Base-by-base conservation (phyloP, 1,140 invertebrate species). In the Zaprionus ornatus region DNA sequence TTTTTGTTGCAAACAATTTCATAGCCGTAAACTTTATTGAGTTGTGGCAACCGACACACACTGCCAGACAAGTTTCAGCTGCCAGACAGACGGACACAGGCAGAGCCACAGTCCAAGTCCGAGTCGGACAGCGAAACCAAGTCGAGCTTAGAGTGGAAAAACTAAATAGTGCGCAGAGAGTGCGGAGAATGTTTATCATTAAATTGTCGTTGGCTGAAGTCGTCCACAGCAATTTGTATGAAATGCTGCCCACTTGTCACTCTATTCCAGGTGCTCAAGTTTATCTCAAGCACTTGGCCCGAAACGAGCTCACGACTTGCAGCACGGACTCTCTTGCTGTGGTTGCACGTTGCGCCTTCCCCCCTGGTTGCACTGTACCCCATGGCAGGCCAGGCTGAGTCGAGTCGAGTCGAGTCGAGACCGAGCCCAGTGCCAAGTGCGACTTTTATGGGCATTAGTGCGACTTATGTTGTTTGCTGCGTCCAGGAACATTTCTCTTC, bases 381-480 rank as follows among this genome's bases (percentile, higher is more conserved):
- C 40, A 7, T 13, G 1, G 5, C 29, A 4, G 13, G 13, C 1
- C 35, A 27, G 25, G 25, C 35, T n/a, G 37, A n/a, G 37, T 7
- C 2, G 15, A 40, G 37, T 15, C 5, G 15, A n/a, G 35, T 35
- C 35, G 35, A 37, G 35, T 5, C 3, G n/a, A 37, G 7, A 15
- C 40, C 25, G 7, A 15, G 37, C 65, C 23, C 65, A 50, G 61
- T 63, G 65, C 50, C 67, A 75, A 77, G 75, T 88, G 85, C 75
- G 79, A 85, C 85, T 90, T 90, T 88, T 90, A 90, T 90, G 85
- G 81, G 85, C 85, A 85, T 88, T 88, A 90, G 85, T 84, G 80
- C 77, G 84, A 88, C 85, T 88, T 88, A 88, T 88, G 85, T 88
- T 90, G 85, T 88, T 85, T 85, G 82, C 68, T 50, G 66, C 74